A percentile compares a stretch with the other conserved stretches of the same genome.
These are phyloP conservation scores for Serinus canaria DNA, from an alignment of 2,113 vertebrate species.

Conservation along the genomic window DNA sequence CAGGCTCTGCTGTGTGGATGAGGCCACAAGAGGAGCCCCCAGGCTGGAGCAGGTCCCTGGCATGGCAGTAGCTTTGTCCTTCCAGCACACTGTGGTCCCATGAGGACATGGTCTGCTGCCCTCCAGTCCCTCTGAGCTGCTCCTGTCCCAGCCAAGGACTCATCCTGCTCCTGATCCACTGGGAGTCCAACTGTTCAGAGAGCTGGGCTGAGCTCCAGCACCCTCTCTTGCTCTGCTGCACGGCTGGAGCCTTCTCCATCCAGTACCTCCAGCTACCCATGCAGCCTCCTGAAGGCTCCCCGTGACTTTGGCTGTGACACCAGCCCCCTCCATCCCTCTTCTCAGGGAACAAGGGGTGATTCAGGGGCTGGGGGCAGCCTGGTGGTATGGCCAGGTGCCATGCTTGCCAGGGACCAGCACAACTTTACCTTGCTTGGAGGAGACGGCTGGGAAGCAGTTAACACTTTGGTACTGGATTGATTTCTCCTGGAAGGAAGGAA, in stretches of 20 bases:
- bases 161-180: background rate
- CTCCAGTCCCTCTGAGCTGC: background rate
- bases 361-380: background rate
- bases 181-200: background rate
- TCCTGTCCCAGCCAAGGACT: background rate
- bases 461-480: slow-evolving; percentile 35
- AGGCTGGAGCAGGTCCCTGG: background rate
- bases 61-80: background rate
- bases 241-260: background rate
- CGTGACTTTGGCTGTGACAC: accelerated
- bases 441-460: slow-evolving; percentile 17
- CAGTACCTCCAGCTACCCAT: background rate
- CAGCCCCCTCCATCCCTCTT: background rate
- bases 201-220: background rate
- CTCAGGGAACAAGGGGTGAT: accelerated
- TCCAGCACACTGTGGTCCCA: accelerated
- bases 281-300: accelerated
- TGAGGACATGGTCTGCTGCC: accelerated
- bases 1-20: background rate
- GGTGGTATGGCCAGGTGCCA: accelerated
- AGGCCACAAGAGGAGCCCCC: accelerated
- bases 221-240: background rate
- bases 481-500: slow-evolving; percentile 63
- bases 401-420: background rate
- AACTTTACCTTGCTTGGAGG: background rate